These are phyloP conservation scores for Synergus gifuensis DNA, from an alignment of 2,888 invertebrate species.

Conservation along the genomic window DNA sequence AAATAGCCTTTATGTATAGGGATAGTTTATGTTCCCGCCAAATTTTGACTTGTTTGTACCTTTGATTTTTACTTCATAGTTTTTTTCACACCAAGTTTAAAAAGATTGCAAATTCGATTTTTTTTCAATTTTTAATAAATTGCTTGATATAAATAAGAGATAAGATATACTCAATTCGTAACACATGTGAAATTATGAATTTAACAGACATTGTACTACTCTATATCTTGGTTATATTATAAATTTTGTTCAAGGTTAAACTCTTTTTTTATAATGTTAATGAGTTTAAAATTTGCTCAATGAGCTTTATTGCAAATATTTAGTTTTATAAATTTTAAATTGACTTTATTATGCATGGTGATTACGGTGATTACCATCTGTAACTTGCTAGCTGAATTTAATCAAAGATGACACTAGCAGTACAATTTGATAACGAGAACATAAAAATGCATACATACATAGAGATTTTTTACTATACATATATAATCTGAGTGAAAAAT, in stretches of 20 bases:
- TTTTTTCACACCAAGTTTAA: background rate
- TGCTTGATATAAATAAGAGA: too few relatives aligned
- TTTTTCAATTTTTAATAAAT: too few relatives aligned
- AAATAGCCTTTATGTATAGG: too few relatives aligned
- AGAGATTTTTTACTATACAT: too few relatives aligned
- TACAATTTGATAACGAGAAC: background rate
- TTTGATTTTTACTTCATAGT: background rate
- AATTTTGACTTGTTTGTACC: background rate
- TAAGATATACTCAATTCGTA: too few relatives aligned
- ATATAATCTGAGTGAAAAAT: too few relatives aligned
- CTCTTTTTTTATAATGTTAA: too few relatives aligned
- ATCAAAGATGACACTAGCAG: constrained; percentile 7
- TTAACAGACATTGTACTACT: background rate
- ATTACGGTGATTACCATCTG: background rate
- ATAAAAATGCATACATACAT: too few relatives aligned
- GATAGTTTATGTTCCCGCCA: too few relatives aligned
- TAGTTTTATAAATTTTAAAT: background rate
- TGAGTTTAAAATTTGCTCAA: background rate
- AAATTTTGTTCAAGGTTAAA: too few relatives aligned
- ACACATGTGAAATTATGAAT: background rate
- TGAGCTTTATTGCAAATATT: background rate
- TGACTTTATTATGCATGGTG: background rate
- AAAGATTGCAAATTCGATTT: too few relatives aligned
- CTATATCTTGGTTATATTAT: too few relatives aligned
- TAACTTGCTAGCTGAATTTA: background rate